These are phyloP conservation scores for Chrysolina oricalcia DNA, from an alignment of 2,888 invertebrate genomes.

Conservation along the genomic window DNA sequence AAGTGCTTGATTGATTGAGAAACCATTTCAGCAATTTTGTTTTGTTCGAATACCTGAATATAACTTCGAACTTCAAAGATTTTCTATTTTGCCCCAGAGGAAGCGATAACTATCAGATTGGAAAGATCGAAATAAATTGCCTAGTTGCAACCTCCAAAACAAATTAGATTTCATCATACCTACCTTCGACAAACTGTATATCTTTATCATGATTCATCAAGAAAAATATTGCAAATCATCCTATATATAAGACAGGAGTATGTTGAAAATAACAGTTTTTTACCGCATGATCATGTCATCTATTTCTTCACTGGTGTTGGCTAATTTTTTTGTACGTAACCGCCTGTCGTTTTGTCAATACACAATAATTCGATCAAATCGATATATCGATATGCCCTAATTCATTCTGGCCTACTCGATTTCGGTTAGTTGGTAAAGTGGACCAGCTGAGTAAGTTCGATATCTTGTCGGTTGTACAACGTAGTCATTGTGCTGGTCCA, in stretches of 20 bases:
- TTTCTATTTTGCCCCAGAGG: constrained; percentile 1
- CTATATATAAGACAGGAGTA: constrained; percentile 28
- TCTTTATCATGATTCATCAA: constrained; percentile 24
- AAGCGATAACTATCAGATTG: neutral
- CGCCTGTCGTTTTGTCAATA: constrained; percentile 26
- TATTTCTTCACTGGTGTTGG: constrained; percentile 36
- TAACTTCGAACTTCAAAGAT: no score
- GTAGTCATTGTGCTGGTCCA: constrained; percentile 17
- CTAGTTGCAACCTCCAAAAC: constrained; percentile 20
- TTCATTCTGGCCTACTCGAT: constrained; percentile 27
- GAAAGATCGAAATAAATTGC: neutral
- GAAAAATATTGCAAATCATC: constrained; percentile 30
- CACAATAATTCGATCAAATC: constrained; percentile 31
- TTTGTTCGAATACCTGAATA: no score
- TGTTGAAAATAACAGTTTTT: constrained; percentile 26
- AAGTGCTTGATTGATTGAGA: no score
- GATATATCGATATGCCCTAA: constrained; percentile 36
- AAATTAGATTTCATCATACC: constrained; percentile 21
- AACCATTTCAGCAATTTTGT: no score
- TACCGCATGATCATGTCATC: constrained; percentile 31
- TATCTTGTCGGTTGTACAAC: neutral
- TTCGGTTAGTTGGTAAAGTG: constrained; percentile 9
- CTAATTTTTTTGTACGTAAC: constrained; percentile 27
- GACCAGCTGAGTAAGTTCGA: constrained; percentile 3
- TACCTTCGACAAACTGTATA: neutral